Percentiles rank a stretch among this genome's conserved stretches.
These are phyloP conservation scores for Drosophila hamatofila DNA, from an alignment of 2,888 invertebrate species.

Conservation along the genomic window DNA sequence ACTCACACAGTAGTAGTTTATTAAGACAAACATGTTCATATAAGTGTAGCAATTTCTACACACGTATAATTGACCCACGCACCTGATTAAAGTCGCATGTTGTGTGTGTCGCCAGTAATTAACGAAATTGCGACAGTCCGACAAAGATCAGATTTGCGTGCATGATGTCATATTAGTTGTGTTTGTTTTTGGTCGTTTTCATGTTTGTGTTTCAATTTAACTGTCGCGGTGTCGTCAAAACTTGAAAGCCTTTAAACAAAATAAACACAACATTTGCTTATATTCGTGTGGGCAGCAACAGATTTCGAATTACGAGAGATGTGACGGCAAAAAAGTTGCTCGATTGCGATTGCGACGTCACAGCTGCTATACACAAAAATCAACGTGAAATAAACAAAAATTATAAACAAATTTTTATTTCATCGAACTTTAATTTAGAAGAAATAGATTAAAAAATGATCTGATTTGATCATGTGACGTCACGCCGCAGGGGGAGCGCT, in stretches of 20 bases:
- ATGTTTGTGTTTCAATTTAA: conserved; percentile 52
- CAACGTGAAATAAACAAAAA: neutral
- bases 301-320: conserved; percentile 8
- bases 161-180: conserved; percentile 62
- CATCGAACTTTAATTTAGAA: no score
- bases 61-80: conserved; percentile 32
- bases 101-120: conserved; percentile 51
- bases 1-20: conserved; percentile 2
- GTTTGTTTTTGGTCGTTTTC: conserved; percentile 7
- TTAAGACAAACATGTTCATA: conserved; percentile 4
- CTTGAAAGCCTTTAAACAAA: conserved; percentile 54
- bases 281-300: conserved; percentile 52
- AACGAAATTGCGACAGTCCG: conserved; percentile 57
- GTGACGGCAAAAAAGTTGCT: neutral
- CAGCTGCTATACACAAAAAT: neutral
- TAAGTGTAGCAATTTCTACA: conserved; percentile 11
- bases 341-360: conserved; percentile 25
- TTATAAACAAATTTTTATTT: neutral
- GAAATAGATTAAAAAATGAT: no score
- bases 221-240: conserved; percentile 47
- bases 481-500: conserved; percentile 3
- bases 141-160: conserved; percentile 47
- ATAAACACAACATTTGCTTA: conserved; percentile 56
- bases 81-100: conserved; percentile 59
- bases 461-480: conserved; percentile 27